A percentile compares a stretch with the other conserved stretches of the same genome.
phyloP scores from a whole-genome alignment of 2,797 vertebrate species.

The Sebastes diaconus region DNA sequence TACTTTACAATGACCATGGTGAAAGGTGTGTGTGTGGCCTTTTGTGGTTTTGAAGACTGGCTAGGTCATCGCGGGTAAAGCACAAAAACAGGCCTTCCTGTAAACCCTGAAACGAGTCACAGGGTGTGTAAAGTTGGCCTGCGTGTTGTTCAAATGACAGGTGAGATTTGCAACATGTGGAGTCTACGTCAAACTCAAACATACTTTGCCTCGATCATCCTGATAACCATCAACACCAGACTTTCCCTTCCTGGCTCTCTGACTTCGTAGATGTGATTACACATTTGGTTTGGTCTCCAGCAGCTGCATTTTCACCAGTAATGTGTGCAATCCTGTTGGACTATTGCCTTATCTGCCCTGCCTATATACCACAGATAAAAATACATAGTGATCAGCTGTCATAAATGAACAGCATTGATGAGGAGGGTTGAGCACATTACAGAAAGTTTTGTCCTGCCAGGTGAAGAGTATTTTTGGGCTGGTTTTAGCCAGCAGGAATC shows the following conservation, averaged over 20 bases:
- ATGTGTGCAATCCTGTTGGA: conserved; percentile 35
- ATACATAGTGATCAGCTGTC: conserved; percentile 59
- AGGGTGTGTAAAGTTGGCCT: not conserved
- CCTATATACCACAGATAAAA: conserved; percentile 31
- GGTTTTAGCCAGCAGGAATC: not conserved
- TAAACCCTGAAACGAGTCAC: not conserved
- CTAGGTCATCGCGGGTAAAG: not conserved
- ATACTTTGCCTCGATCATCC: conserved; percentile 9
- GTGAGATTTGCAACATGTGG: conserved; percentile 13
- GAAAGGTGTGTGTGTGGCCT: conserved; percentile 23
- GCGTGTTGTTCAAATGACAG: conserved; percentile 8
- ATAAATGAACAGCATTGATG: conserved; percentile 49
- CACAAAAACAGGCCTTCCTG: conserved; percentile 17
- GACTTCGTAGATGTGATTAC: not conserved
- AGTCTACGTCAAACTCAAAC: not conserved
- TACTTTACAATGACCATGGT: conserved; percentile 38
- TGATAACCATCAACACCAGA: conserved; percentile 20
- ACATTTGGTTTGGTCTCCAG: conserved; percentile 20
- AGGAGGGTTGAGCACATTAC: conserved; percentile 45
- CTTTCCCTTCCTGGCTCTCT: not conserved
- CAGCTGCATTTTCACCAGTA: conserved; percentile 51
- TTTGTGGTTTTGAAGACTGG: conserved; percentile 20
- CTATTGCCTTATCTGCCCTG: conserved; percentile 8
- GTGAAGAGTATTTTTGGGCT: conserved; percentile 1
- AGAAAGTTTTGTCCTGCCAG: conserved; percentile 18